Evolutionary conservation across 2,888 invertebrate genomes (phyloP).

Genomic region (Heliothis peltigera): DNA sequence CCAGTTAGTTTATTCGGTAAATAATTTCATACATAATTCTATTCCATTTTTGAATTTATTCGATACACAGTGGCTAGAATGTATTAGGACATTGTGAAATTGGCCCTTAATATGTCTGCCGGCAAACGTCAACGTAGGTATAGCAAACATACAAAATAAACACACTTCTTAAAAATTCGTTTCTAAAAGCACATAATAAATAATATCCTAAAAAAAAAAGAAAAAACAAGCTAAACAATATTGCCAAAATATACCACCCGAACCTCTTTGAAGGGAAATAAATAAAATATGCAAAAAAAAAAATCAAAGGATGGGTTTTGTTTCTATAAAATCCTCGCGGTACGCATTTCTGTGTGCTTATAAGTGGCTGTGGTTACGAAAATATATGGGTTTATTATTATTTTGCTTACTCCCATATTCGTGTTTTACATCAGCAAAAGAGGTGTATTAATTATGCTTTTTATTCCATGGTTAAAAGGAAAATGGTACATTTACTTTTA

Average conservation of each 20-base stretch:
- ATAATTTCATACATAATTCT: too few species aligned
- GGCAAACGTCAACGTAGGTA: too few species aligned
- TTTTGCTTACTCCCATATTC: conserved; percentile 51
- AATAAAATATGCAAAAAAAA: conserved; percentile 71
- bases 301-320: conserved; percentile 72
- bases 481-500: background rate
- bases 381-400: conserved; percentile 54
- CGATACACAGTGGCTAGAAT: too few species aligned
- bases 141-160: too few species aligned
- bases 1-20: too few species aligned
- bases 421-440: conserved; percentile 36
- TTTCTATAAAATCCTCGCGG: conserved; percentile 66
- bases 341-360: conserved; percentile 55
- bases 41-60: too few species aligned
- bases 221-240: conserved; percentile 62
- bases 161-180: too few species aligned
- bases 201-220: conserved; percentile 55
- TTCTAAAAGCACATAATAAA: conserved; percentile 37
- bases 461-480: background rate
- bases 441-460: conserved; percentile 21
- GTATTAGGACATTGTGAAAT: too few species aligned
- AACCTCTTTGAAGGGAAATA: conserved; percentile 49
- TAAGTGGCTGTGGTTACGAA: conserved; percentile 64
- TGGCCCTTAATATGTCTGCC: too few species aligned
- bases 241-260: conserved; percentile 54